Base-by-base conservation (phyloP, 2,888 invertebrate species). In the Pegoplata infirma region DNA sequence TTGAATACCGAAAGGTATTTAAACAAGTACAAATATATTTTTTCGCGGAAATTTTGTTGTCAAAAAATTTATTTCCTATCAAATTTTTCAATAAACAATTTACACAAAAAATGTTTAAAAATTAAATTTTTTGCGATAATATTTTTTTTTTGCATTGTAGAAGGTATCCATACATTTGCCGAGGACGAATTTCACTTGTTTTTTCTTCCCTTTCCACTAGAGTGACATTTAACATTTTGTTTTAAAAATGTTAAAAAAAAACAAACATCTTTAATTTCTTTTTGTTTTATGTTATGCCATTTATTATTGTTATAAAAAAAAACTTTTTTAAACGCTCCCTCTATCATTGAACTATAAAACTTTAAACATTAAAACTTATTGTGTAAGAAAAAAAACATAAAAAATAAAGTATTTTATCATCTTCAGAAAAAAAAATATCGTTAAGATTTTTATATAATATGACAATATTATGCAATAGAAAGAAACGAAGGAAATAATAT, bases 291-390 rank as follows among this genome's bases (percentile, higher is more conserved):
- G 40, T 59, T 25, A 12, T 6, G 36, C 36, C 49, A 63, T 63
- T 63, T 63, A 63, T 63, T 49, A 19, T 63, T 21, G 7, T 28
- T 44, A 25, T 44, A 21, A 56, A 36, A 5, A 4, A 40, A 59
- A 46, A 46, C 46, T 59, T 44, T 44, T 58, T 53, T 17, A 17
- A 28, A 47, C 14, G 19, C 36, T 44, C 14, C 8, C 63, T 49
- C 71, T 56, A 67, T 63, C 66, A 58, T 66, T 75, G 71, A 79
- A 75, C 75, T 67, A 63, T 28, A 63, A 76, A 79, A 75, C 67
- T 74, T 66, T n/a, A 79, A 75, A 79, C 56, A 67, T 75, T 71
- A 75, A 79, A 75, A 71, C 49, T 71, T 63, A 61, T 79, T 61
- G 59, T 59, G 51, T 49, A 75, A 51, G 17, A 28, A 7, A 21